Conservation (phyloP, 2,888 invertebrate species). For the Lochmaea capreae region DNA sequence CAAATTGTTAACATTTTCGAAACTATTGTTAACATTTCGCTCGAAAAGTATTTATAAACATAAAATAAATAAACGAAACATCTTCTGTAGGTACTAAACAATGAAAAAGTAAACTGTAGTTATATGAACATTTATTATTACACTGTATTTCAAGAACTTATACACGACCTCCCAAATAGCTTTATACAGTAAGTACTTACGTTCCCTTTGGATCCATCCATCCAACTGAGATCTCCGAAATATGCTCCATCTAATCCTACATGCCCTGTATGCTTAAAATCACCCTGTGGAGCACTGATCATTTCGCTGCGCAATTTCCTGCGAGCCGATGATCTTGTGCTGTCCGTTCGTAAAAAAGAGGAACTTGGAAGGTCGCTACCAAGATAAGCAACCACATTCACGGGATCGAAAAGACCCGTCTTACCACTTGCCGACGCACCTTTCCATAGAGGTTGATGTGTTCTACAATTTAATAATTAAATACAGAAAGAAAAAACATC, state of each 20-base stretch:
- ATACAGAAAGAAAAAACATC: conserved; percentile 13
- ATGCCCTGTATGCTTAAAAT: conserved; percentile 94
- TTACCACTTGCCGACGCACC: conserved; percentile 90
- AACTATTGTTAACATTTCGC: no score
- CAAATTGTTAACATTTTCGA: no score
- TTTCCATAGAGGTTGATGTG: conserved; percentile 84
- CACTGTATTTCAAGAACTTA: no score
- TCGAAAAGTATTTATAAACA: neutral
- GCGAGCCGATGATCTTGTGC: conserved; percentile 71
- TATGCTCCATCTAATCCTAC: conserved; percentile 97
- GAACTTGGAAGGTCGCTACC: conserved; percentile 78
- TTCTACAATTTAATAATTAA: conserved; percentile 58
- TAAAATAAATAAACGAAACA: no score
- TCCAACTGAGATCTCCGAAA: conserved; percentile 91
- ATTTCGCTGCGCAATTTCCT: conserved; percentile 86
- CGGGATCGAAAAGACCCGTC: conserved; percentile 93
- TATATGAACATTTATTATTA: no score
- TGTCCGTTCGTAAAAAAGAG: conserved; percentile 69
- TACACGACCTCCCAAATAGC: no score
- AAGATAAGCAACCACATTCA: conserved; percentile 87
- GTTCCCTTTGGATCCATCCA: conserved; percentile 70
- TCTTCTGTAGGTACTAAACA: neutral
- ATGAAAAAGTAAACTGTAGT: no score
- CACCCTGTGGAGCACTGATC: conserved; percentile 97
- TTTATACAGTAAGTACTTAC: conserved; percentile 51